Base-by-base conservation (phyloP, 2,888 invertebrate species). In the Aphodius sticticus region DNA sequence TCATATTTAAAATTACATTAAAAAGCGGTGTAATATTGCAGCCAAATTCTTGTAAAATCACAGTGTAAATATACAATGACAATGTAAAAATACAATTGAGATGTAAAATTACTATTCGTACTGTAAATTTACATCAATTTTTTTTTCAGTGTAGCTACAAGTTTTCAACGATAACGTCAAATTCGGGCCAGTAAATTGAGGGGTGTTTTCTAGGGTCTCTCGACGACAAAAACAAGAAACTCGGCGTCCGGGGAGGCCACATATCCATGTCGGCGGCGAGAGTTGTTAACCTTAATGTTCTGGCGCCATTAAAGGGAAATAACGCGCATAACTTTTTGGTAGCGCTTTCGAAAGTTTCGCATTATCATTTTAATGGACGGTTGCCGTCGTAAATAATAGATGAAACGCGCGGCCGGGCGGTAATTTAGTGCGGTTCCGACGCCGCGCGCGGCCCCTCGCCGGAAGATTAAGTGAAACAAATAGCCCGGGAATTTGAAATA, bases 311-410 rank as follows among this genome's bases (percentile, higher is more conserved):
- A 53, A 53, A 53, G 53, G 53, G 53, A 53, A 53, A 53, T 53
- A 53, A 53, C 53, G 53, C 53, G 53, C 53, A 53, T 53, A 53
- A 53, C 53, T 53, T 53, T 53, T 53, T 53, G 53, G 53, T 53
- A 12, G 53, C 53, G 53, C 53, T 53, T 53, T 53, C 9, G 53
- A 53, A 53, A 53, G 53, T 53, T 53, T 53, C 74, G 74, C 74
- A 74, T 74, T 74, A 74, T 74, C 74, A 74, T 74, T 74, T 74
- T 74, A 36, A 74, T 74, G 74, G 74, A 74, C 74, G 37, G 36
- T 7, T 35, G 26, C 36, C 37, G 74, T 35, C 74, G 74, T 74
- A 74, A 74, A 74, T 74, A 74, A 53, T 53, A 53, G 53, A 53
- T 53, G 53, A 53, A 53, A 74, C 74, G 74, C 74, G 70, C 70